Evolutionary conservation across 1,140 invertebrate species (phyloP), one percentile per base, ranked within the genome.

Genomic region (Drosophila carrolli): DNA sequence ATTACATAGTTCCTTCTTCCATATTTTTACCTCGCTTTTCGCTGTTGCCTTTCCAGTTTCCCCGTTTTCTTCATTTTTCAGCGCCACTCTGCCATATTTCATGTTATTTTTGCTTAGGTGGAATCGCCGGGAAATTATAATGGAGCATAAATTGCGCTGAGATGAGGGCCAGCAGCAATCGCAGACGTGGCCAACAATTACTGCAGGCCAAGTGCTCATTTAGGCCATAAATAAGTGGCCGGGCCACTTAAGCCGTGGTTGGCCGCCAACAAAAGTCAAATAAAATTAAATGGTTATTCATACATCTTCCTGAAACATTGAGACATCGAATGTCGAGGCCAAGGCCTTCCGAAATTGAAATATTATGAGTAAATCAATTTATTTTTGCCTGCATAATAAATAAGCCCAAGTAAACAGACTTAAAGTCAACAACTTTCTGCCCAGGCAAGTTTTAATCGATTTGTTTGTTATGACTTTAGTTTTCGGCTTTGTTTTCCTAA

Each of bases 71-170:
- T 46, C 48, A 65, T 66, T 75, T 75, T 75, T 75, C 72, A 75
- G 47, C 55, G 32, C 50, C 27, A 51, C 68, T 55, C 29, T 9
- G 51, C 51, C 74, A 78, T 78, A 78, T 77, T 77, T 78, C 51
- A 78, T 78, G 56, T 57, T 71, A 78, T 77, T 77, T 78, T 62
- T 78, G 40, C 63, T 78, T 61, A 72, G 68, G 68, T 71, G 29
- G 68, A 71, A 72, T 71, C 65, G 51, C 53, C 32, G 43, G 63
- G 56, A 77, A 71, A 78, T 78, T 70, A 77, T 78, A 78, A 78
- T 78, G 74, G 65, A 37, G 75, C 75, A 78, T 77, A 77, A 77
- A 77, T 78, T 78, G 75, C 75, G 51, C 41, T 70, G 58, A 78
- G 65, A 77, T 70, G 75, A 56, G 55, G 38, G 74, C 13, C 38